Evolutionary conservation across 1,140 invertebrate genomes (phyloP).

Genomic region (Hydropsyche tenuis): DNA sequence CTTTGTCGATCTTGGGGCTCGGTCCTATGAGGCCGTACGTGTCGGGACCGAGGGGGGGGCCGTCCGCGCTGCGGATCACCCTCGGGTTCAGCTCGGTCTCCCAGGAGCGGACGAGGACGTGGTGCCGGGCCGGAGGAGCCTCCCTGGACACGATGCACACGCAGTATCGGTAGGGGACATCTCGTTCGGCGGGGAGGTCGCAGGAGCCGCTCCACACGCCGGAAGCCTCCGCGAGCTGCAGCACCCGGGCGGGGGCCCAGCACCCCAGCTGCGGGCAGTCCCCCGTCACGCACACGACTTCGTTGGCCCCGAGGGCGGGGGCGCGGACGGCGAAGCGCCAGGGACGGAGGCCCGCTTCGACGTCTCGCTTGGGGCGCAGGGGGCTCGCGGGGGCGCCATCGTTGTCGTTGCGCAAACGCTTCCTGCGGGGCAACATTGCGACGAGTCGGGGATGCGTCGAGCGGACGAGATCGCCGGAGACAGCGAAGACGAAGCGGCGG

Average conservation of each 20-base stretch:
- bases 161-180: slow-evolving; percentile 81
- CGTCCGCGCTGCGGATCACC: slow-evolving; percentile 54
- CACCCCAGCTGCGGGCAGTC: slow-evolving; percentile 58
- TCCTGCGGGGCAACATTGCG: not conserved
- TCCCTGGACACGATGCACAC: slow-evolving; percentile 68
- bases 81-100: slow-evolving; percentile 81
- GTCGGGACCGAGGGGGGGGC: slow-evolving; percentile 53
- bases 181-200: slow-evolving; percentile 68
- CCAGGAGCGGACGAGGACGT: slow-evolving; percentile 78
- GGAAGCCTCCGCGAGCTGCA: slow-evolving; percentile 56
- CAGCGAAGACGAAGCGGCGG: not conserved
- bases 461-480: too few species aligned
- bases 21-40: slow-evolving; percentile 73
- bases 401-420: not conserved
- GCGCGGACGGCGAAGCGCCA: not conserved
- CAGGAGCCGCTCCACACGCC: slow-evolving; percentile 64
- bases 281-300: slow-evolving; percentile 61
- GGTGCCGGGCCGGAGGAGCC: slow-evolving; percentile 53
- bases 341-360: not conserved
- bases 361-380: too few species aligned
- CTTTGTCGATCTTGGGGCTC: slow-evolving; percentile 72
- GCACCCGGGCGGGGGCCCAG: slow-evolving; percentile 60
- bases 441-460: not conserved
- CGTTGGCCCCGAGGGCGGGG: slow-evolving; percentile 28
- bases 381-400: not conserved